Percentiles rank a stretch among this genome's conserved stretches.
These are phyloP conservation scores for Chanos chanos DNA, from an alignment of 2,797 vertebrate species.

Conservation along the genomic window DNA sequence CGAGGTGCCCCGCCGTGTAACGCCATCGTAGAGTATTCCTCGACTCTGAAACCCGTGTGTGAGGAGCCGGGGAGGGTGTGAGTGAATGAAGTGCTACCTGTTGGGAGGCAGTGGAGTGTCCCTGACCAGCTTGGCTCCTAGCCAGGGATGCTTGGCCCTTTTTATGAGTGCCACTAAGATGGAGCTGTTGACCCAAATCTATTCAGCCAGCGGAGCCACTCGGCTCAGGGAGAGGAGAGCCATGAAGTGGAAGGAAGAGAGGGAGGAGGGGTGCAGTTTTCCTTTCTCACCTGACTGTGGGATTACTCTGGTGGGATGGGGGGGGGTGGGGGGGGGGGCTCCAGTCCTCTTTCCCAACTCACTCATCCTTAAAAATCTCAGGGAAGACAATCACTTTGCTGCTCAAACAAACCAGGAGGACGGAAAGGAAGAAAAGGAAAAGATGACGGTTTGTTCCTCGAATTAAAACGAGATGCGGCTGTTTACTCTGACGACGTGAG, in stretches of 20 bases:
- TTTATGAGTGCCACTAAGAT: constrained; percentile 15
- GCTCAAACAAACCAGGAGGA: no score
- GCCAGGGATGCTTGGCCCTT: constrained; percentile 9
- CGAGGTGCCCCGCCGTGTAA: no score
- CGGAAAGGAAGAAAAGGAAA: no score
- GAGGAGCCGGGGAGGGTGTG: not conserved
- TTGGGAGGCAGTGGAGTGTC: constrained; percentile 1
- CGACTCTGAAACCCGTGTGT: not conserved
- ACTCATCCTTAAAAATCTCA: no score
- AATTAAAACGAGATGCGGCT: no score
- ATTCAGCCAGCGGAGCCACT: constrained; percentile 24
- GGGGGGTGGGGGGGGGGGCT: not conserved
- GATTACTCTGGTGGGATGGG: not conserved
- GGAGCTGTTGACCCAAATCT: constrained; percentile 15
- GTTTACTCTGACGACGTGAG: no score
- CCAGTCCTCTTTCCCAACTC: no score
- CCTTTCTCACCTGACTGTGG: not conserved
- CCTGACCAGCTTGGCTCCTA: not conserved
- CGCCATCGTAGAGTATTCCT: no score
- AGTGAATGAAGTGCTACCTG: constrained; percentile 4
- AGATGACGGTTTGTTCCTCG: no score
- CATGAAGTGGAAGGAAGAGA: no score
- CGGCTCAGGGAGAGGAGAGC: constrained; percentile 5
- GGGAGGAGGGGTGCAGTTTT: not conserved
- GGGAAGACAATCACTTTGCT: no score